Base-by-base conservation (phyloP, 1,140 invertebrate genomes). In the Antheraea mylitta region DNA sequence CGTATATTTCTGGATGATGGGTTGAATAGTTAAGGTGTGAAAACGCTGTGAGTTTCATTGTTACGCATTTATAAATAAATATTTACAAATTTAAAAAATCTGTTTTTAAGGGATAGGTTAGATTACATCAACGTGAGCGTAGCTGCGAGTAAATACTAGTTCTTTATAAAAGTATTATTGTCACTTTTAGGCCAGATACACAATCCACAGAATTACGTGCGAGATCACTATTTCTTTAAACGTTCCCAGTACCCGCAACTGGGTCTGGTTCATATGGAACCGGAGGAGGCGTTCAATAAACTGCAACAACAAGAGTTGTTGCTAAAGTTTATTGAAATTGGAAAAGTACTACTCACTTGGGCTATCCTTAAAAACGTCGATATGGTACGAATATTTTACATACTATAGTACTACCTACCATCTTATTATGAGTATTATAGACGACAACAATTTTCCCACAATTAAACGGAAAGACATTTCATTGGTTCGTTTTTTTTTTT, bases 161-260 rank as follows among this genome's bases (percentile, higher is more conserved):
- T 16, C 18, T 18, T 19, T 13, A 22, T 53, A 48, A 45, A 48
- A 10, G 18, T 37, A 3, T 66, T 67, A 59, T 18, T 42, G 37
- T 48, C 38, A 30, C 30, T 68, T 93, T 90, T 6, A 98, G 98
- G 97, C 93, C 97, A 98, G 94, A 98, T 99, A 74, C 97, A 98
- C 78, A 99, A 99, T 91, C 95, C 98, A 0, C 96, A 97, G 69
- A 96, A 97, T 19, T 99, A 98, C 87, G 98, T 99, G 0, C 93
- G 99, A 63, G 99, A 99, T 84, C 98, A 98, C 87, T 99, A 99
- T 89, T 99, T 99, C 90, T 99, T 99, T 92, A 99, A 99, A 85
- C 94, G 99, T 19, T 99, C 98, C 0, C 98, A 99, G 86, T 99
- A 99, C 91, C 99, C 99, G 0, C 98, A 99, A 90, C 93, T 99